These are phyloP conservation scores for Cephus sareptanus DNA, from an alignment of 2,888 invertebrate species.

Conservation along the genomic window DNA sequence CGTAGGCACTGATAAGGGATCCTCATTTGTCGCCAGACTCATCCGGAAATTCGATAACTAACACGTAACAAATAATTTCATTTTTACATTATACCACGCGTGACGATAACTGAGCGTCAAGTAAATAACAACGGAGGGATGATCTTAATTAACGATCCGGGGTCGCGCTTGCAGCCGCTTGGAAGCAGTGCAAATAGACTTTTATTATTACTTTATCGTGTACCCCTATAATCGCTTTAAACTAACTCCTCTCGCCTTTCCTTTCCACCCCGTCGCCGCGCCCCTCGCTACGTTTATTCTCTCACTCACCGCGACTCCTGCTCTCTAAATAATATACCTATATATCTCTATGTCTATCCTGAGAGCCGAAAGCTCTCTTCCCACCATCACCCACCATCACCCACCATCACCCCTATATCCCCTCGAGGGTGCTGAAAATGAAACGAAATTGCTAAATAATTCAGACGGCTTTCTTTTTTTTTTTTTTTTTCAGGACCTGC, in stretches of 20 bases:
- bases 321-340: neutral
- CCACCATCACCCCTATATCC: neutral
- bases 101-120: neutral
- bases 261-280: neutral
- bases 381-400: neutral
- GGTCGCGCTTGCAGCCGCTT: neutral
- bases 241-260: neutral
- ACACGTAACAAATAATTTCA: neutral
- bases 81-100: neutral
- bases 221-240: neutral
- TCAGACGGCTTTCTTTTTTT: neutral
- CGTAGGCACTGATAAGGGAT: slow-evolving; percentile 36
- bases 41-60: slow-evolving; percentile 24
- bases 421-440: neutral
- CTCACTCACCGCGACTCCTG: neutral
- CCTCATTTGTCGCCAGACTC: slow-evolving; percentile 40
- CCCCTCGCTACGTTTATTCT: neutral
- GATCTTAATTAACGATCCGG: neutral
- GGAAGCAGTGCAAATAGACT: neutral
- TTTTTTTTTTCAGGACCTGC: neutral
- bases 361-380: neutral
- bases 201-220: neutral
- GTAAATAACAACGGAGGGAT: neutral
- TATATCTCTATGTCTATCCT: neutral
- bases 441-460: neutral